Base-by-base conservation (phyloP, 2,113 vertebrate genomes). In the Hucho hucho region DNA sequence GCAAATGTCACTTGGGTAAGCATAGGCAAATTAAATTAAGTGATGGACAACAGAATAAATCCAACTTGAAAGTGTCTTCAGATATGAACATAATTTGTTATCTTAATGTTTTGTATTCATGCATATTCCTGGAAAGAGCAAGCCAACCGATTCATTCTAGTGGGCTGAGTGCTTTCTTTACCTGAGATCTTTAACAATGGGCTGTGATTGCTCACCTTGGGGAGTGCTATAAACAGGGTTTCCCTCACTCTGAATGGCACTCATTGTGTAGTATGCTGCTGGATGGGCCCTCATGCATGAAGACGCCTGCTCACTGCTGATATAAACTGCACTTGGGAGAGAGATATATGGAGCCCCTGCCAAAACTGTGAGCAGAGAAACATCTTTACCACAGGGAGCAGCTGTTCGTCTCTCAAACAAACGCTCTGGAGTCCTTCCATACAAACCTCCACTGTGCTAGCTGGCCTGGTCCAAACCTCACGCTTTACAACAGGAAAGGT, bases 271-370 rank as follows among this genome's bases (percentile, higher is more conserved):
- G 75, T 4, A 6, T 3, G 22, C 81, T 83, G 76, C 78, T 83
- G 14, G 7, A 29, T 67, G 81, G 75, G 77, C 67, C 26, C 69
- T 84, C 83, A 87, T 81, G 87, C 84, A 75, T 87, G 74, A 78
- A 87, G 79, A 82, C 75, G 74, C 70, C 87, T 86, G 81, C 80
- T 77, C 32, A 47, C 67, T 70, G 70, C 81, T 78, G 84, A 90
- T 82, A 80, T 69, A 83, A 80, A 87, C 76, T 85, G 69, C 29
- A 47, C 72, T 81, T 47, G 72, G 47, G 37, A 46, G 28, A 26
- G 56, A 49, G 66, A 73, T 37, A 64, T 28, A 46, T 24, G 24
- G 49, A 26, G 32, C 25, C 24, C 74, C 29, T 75, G 64, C 72
- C 71, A 83, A 83, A 84, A 75, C 28, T 76, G 56, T 56, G 49